A percentile compares a stretch with the other conserved stretches of the same genome.
phyloP scores from a whole-genome alignment of 2,797 vertebrate species.

The Antrozous pallidus region DNA sequence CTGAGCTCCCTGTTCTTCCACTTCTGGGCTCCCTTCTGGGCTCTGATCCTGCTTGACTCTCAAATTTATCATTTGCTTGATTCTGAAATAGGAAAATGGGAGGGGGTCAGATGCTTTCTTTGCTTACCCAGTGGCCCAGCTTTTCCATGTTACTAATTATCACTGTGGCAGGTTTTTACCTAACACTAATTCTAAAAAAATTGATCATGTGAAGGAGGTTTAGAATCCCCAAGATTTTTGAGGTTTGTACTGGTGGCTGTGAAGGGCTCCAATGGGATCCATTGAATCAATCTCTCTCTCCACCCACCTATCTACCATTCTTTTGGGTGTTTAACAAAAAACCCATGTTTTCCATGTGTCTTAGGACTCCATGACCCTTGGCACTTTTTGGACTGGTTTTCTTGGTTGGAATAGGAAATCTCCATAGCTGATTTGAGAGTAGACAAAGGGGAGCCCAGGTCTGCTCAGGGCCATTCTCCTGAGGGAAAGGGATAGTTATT shows the following conservation, averaged over 20 bases:
- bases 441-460: conserved; percentile 62
- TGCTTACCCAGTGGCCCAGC: not conserved
- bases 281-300: not conserved
- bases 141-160: not conserved
- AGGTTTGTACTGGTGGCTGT: not conserved
- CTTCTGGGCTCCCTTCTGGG: too few relatives aligned
- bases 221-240: not conserved
- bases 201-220: not conserved
- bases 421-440: not conserved
- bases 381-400: not conserved
- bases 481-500: conserved; percentile 4
- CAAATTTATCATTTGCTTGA: not conserved
- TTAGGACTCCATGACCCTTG: not conserved
- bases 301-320: not conserved
- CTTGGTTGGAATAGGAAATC: not conserved
- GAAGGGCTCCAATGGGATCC: not conserved
- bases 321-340: not conserved
- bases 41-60: not conserved
- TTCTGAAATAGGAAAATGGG: not conserved
- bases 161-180: not conserved
- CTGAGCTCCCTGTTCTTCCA: not conserved
- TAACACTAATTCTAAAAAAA: not conserved
- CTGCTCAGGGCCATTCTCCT: not conserved
- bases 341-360: not conserved
- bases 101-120: not conserved